Conservation (phyloP, 2,113 vertebrate genomes). For the Gorsachius goisagi region DNA sequence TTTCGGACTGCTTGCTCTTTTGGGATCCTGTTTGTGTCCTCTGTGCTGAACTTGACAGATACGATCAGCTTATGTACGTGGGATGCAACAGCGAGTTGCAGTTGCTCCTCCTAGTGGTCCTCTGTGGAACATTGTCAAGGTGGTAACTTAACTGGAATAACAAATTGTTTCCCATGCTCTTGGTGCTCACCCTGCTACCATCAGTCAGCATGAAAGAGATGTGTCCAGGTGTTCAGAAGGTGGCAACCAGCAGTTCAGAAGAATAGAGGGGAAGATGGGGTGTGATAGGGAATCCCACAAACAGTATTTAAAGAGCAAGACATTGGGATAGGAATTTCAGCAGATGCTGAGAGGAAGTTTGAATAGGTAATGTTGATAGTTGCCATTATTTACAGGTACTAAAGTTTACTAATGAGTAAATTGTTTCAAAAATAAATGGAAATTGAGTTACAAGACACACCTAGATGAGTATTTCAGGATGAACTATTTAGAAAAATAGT, state of each 20-base stretch:
- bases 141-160: background rate
- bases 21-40: background rate
- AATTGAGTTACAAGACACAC: background rate
- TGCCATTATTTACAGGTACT: background rate
- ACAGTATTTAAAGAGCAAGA: background rate
- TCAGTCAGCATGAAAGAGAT: background rate
- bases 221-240: no score
- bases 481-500: background rate
- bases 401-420: background rate
- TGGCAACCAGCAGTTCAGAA: background rate
- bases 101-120: background rate
- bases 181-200: background rate
- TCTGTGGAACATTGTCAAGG: rapidly evolving
- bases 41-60: background rate
- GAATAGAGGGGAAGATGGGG: background rate
- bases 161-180: background rate
- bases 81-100: background rate
- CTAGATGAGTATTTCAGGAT: background rate
- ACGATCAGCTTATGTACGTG: background rate
- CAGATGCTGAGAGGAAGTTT: background rate
- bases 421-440: background rate
- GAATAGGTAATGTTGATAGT: background rate
- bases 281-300: background rate
- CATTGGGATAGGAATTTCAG: background rate
- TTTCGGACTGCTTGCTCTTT: background rate